Evolutionary conservation across 1,140 invertebrate genomes (phyloP).

Genomic region (Meteorus sp.): DNA sequence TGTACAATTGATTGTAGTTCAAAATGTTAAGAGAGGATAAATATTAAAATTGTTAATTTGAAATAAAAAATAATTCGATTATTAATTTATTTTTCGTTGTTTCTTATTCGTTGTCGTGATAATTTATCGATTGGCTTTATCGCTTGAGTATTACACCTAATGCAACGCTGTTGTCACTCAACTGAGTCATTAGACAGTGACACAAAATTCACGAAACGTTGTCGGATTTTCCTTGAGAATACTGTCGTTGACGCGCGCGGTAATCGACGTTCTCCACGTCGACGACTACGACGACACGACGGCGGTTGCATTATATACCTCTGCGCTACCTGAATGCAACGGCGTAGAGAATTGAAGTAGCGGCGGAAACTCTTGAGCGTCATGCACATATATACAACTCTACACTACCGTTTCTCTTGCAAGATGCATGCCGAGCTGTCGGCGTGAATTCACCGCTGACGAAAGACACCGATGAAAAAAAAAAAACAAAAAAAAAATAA

Average conservation of each 20-base stretch:
- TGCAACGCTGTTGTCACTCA: not conserved
- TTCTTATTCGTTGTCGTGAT: not conserved
- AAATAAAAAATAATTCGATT: not conserved
- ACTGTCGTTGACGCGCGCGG: conserved; percentile 20
- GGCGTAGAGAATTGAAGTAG: conserved; percentile 11
- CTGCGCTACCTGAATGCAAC: conserved; percentile 15
- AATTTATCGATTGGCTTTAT: not conserved
- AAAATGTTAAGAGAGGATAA: too few relatives aligned
- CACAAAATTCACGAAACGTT: not conserved
- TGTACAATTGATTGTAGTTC: too few relatives aligned
- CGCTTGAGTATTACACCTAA: too few relatives aligned
- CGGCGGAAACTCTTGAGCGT: not conserved
- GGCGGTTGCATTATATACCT: conserved; percentile 20
- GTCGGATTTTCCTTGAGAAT: not conserved
- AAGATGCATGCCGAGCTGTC: not conserved
- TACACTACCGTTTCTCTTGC: conserved; percentile 2
- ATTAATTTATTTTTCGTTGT: not conserved
- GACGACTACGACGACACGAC: too few relatives aligned
- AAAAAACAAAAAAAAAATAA: not conserved
- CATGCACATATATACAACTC: too few relatives aligned
- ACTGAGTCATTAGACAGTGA: not conserved
- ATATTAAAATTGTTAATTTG: too few relatives aligned
- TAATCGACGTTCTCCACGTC: conserved; percentile 19
- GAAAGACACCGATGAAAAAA: not conserved
- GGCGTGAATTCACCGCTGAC: not conserved